These are phyloP conservation scores for Hylomyscus alleni DNA, from an alignment of 2,797 vertebrate genomes.

Conservation along the genomic window DNA sequence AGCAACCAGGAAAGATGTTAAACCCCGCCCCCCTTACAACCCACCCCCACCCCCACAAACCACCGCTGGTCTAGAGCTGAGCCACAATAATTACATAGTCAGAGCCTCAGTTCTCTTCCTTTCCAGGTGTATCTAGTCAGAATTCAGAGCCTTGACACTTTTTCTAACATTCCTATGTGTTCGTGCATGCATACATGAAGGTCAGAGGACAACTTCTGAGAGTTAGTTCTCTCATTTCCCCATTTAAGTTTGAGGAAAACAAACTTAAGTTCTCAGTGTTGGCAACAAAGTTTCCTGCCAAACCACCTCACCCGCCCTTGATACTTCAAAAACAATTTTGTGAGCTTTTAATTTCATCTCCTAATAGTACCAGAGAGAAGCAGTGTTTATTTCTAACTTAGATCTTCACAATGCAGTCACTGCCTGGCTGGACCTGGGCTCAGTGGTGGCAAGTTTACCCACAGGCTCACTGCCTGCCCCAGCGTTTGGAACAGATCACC, in stretches of 20 bases:
- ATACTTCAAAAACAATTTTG: not conserved
- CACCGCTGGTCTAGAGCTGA: no score
- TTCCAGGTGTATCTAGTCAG: not conserved
- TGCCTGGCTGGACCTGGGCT: not conserved
- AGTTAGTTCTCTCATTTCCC: not conserved
- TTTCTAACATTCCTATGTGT: not conserved
- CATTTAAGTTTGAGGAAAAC: not conserved
- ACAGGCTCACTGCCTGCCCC: not conserved
- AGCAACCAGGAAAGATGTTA: not conserved
- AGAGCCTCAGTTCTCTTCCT: not conserved
- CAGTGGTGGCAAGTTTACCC: not conserved
- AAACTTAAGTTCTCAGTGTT: not conserved
- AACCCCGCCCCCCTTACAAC: no score
- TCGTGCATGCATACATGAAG: not conserved
- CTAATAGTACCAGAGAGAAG: not conserved
- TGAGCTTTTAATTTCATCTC: not conserved
- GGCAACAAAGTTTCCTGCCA: not conserved
- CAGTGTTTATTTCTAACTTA: not conserved
- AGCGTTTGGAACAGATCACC: not conserved
- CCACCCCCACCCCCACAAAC: not conserved
- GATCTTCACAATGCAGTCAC: not conserved
- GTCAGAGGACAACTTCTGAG: not conserved
- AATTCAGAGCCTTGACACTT: not conserved
- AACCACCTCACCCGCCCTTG: not conserved
- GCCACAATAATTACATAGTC: not conserved